Evolutionary conservation across 2,888 invertebrate genomes (phyloP).

Genomic region (Acleris cristana): DNA sequence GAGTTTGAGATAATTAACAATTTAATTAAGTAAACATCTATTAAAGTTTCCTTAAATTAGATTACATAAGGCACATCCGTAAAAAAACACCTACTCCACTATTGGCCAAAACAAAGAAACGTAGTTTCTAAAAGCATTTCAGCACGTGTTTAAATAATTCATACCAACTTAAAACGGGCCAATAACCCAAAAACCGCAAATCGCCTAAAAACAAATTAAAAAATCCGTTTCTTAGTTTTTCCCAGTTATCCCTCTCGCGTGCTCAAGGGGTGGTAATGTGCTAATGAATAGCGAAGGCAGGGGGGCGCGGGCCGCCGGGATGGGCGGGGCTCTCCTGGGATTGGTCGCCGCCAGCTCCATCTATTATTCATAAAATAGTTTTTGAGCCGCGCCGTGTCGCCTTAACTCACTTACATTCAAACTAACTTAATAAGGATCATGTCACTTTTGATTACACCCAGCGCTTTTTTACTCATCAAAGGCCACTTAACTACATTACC

Average conservation of each 20-base stretch:
- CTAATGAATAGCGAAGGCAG: constrained; percentile 80
- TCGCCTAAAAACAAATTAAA: constrained; percentile 19
- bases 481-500: constrained; percentile 60
- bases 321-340: constrained; percentile 79
- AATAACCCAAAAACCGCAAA: background rate
- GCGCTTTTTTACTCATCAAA: constrained; percentile 73
- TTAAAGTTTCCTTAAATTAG: too few relatives aligned
- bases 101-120: too few relatives aligned
- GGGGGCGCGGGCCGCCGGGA: constrained; percentile 53
- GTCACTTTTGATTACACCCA: constrained; percentile 80
- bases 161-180: background rate
- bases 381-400: constrained; percentile 80
- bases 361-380: constrained; percentile 85
- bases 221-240: constrained; percentile 40
- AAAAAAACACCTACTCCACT: too few relatives aligned
- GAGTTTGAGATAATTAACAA: too few relatives aligned
- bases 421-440: constrained; percentile 81
- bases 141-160: too few relatives aligned
- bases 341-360: constrained; percentile 78
- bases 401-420: constrained; percentile 72
- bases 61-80: too few relatives aligned
- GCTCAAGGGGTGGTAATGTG: constrained; percentile 79
- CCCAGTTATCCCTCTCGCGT: constrained; percentile 50
- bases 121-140: too few relatives aligned
- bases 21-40: too few relatives aligned